These are phyloP conservation scores for Drosophila tsacasi DNA, from an alignment of 1,140 invertebrate species.

Conservation along the genomic window DNA sequence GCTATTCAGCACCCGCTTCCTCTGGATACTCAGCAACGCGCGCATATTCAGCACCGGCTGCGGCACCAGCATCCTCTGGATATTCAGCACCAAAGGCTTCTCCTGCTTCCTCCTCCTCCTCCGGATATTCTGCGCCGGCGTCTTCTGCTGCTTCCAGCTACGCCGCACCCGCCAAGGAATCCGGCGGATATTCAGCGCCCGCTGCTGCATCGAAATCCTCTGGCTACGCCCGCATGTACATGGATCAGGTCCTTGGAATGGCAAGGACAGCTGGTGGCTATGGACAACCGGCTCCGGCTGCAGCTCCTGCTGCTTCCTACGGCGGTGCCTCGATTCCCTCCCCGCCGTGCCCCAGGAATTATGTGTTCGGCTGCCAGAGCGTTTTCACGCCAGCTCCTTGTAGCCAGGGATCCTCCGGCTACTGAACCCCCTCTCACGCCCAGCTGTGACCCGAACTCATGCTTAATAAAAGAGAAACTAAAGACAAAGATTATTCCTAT, in stretches of 20 bases:
- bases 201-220: slow-evolving; percentile 31
- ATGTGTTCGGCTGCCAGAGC: slow-evolving; percentile 63
- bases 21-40: slow-evolving; percentile 29
- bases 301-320: slow-evolving; percentile 26
- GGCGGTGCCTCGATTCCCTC: slow-evolving; percentile 46
- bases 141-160: slow-evolving; percentile 22
- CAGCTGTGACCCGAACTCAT: background rate
- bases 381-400: slow-evolving; percentile 60
- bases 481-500: background rate
- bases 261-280: slow-evolving; percentile 26
- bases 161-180: slow-evolving; percentile 23
- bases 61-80: slow-evolving; percentile 30
- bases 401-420: slow-evolving; percentile 40
- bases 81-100: slow-evolving; percentile 32
- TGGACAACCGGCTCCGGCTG: slow-evolving; percentile 8
- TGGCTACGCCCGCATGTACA: slow-evolving; percentile 49
- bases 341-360: slow-evolving; percentile 60
- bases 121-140: slow-evolving; percentile 24
- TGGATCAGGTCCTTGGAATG: slow-evolving; percentile 41
- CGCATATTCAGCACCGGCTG: slow-evolving; percentile 46
- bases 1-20: slow-evolving; percentile 27
- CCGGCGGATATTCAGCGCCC: slow-evolving; percentile 45
- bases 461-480: slow-evolving; percentile 15
- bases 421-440: slow-evolving; percentile 17
- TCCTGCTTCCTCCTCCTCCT: background rate